Evolutionary conservation across 2,888 invertebrate genomes (phyloP), one percentile per base, ranked within the genome.

Genomic region (Tricholauxania praeusta): DNA sequence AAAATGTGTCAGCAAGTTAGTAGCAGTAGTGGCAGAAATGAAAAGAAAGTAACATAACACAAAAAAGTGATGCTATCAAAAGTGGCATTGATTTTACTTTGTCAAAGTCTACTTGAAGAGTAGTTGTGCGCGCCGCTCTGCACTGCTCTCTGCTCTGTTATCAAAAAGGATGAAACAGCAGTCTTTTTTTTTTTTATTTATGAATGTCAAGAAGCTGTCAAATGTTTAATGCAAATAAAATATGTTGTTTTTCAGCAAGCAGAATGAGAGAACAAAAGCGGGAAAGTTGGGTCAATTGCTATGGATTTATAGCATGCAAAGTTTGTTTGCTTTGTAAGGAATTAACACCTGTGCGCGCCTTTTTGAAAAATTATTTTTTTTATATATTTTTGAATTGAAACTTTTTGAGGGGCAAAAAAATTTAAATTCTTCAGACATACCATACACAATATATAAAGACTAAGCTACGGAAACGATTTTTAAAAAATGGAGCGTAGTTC

Each of bases 191-290:
- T 17, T 22, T 55, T 55, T 12, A 15, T 15, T 12, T 4, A 62
- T 39, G 32, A 32, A 28, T 47, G 19, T 62, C n/a, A 62, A 62
- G 7, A 17, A 47, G 47, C 60, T 62, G 60, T 47, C 60, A 62
- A 47, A n/a, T 10, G 39, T 62, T 12, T 15, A 57, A 57, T 28
- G 14, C 57, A 5, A 28, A 6, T 55, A 12, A 55, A 55, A 39
- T 39, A 10, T 39, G 39, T 5, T 39, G 39, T 39, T 39, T 7
- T 39, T 39, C 8, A 39, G 10, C 39, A 39, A 39, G 39, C 28
- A 28, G 28, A 4, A 39, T 39, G 39, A 28, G 39, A 39, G 10
- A 39, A 39, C 10, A 57, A 57, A 28, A 57, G 12, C 57, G 6
- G 14, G 19, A 55, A 55, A 55, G 55, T 4, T 55, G 55, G 17